phyloP scores from a whole-genome alignment of 2,113 vertebrate species.

The human (Homo sapiens) region DNA sequence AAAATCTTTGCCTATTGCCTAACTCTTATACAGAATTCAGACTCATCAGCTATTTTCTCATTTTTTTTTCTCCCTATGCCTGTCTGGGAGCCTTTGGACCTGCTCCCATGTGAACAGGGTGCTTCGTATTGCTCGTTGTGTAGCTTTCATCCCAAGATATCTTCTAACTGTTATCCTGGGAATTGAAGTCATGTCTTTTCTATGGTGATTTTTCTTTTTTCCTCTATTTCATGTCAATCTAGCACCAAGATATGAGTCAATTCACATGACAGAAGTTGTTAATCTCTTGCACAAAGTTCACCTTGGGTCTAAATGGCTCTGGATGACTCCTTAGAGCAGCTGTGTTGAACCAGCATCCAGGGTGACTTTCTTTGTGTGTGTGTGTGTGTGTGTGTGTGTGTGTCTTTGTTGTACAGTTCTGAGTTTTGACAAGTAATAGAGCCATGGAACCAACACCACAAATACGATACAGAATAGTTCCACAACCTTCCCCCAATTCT shows the following conservation, averaged over 20 bases:
- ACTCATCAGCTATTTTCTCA: not conserved
- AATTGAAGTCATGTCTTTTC: not conserved
- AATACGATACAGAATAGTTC: not conserved
- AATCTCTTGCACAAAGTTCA: not conserved
- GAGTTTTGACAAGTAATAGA: not conserved
- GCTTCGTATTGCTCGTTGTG: not conserved
- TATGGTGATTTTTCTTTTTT: not conserved
- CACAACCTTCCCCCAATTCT: no score
- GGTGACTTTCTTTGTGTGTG: not conserved
- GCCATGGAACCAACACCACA: not conserved
- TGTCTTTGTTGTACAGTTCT: not conserved
- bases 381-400: no score
- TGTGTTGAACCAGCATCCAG: not conserved
- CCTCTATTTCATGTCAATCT: not conserved
- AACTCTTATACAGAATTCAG: not conserved
- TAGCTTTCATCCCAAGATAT: not conserved
- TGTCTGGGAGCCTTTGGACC: not conserved
- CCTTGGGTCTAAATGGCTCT: not conserved
- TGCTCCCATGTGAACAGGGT: not conserved
- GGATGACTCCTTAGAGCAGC: not conserved
- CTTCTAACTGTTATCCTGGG: not conserved
- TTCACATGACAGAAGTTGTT: not conserved
- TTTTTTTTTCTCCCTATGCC: not conserved
- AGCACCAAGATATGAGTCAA: not conserved
- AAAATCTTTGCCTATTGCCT: not conserved